Base-by-base conservation (phyloP, 2,888 invertebrate species). In the Ornithoptera priamus region DNA sequence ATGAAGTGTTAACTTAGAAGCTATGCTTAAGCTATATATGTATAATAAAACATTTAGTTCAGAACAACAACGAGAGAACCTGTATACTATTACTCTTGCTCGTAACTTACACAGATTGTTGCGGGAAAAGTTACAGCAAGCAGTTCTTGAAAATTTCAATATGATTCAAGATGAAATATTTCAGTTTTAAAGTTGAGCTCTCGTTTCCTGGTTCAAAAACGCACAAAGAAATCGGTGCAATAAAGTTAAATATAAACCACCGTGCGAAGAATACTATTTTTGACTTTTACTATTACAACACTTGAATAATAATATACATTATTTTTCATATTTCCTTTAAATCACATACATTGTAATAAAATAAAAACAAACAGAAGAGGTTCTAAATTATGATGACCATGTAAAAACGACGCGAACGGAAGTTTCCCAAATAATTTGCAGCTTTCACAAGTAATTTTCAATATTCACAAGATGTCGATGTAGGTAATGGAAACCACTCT, bases 401-500 rank as follows among this genome's bases (percentile, higher is more conserved):
- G 58, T 18, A 22, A 10, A 57, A 8, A 18, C 53, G 22, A 42
- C 18, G 12, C 15, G 39, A 50, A 67, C 6, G 56, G 46, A 62
- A 39, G 42, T 42, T 68, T 46, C 15, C 17, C 50, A 2, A 58
- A 62, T 62, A 62, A 46, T 42, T 67, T 42, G 42, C 42, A 57
- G 67, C 67, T 68, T 62, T 62, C 58, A 62, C 67, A 68, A 68
- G 67, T 62, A 62, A 68, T 68, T 68, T 62, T 68, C 67, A 68
- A 62, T 68, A 68, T 68, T 68, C 62, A 62, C 67, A 68, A 58
- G 57, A 58, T 62, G 56, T 62, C 57, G 67, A 63, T 63, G 30
- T 68, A 56, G 62, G 67, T 68, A 68, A 68, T 68, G 67, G 67
- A 68, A 68, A 68, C 67, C 67, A 68, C 67, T 62, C 58, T 36